Evolutionary conservation across 1,140 invertebrate genomes (phyloP).

Genomic region (Drosophila miranda): DNA sequence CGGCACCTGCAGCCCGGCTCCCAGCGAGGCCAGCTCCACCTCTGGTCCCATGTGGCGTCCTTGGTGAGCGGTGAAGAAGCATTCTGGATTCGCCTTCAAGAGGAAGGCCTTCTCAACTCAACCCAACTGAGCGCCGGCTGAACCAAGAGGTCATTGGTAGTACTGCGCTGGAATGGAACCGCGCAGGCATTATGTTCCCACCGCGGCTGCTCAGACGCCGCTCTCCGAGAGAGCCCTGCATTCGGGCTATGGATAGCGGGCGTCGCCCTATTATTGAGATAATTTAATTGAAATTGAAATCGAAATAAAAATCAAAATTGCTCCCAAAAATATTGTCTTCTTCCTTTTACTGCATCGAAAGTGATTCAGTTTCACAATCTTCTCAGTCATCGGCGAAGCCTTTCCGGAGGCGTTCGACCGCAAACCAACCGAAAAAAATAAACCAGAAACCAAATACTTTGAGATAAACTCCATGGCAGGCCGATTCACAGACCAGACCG

Average conservation of each 20-base stretch:
- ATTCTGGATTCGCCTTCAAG: constrained; percentile 38
- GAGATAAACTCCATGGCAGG: constrained; percentile 44
- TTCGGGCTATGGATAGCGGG: constrained; percentile 27
- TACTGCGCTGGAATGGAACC: constrained; percentile 21
- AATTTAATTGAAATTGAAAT: constrained; percentile 7
- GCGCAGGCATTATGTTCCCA: not conserved
- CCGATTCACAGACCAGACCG: constrained; percentile 49
- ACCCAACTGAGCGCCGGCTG: constrained; percentile 5
- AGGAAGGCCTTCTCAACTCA: constrained; percentile 41
- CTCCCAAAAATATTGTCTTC: constrained; percentile 4
- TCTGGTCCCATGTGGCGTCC: constrained; percentile 74
- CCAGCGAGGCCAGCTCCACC: constrained; percentile 70
- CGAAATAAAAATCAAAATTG: constrained; percentile 26
- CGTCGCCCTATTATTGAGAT: not conserved
- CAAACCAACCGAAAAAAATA: constrained; percentile 27
- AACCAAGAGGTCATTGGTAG: constrained; percentile 1
- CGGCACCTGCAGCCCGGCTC: constrained; percentile 76
- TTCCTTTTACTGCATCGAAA: not conserved
- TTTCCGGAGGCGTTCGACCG: constrained; percentile 45
- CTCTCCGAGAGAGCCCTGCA: constrained; percentile 26
- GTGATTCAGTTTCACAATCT: constrained; percentile 11
- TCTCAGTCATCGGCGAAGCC: constrained; percentile 38
- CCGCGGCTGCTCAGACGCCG: not conserved
- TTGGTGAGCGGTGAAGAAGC: constrained; percentile 56
- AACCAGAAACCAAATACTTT: constrained; percentile 31